Base-by-base conservation (phyloP, 2,888 invertebrate species). In the Cyaniris semiargus region DNA sequence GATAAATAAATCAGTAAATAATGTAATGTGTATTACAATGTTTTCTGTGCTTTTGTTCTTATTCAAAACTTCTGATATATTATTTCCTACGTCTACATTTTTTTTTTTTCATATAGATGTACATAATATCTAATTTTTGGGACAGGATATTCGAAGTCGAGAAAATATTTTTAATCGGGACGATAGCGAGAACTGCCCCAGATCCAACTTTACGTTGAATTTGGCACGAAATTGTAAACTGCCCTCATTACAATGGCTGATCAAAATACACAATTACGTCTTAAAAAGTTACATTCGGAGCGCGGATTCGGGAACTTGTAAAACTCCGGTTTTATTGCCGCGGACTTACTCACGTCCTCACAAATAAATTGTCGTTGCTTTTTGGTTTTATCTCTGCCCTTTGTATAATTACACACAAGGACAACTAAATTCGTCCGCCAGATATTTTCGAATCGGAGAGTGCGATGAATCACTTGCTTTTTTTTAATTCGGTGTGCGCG, bases 161-260 rank as follows among this genome's bases (percentile, higher is more conserved):
- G 2, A n/a, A n/a, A 71, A 71, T 92, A 92, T 92, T 90, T 89
- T 92, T 88, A 66, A 90, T 93, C 92, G 92, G 92, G 91, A 88
- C 71, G 44, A 71, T 87, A 87, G 87, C 83, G 89, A 88, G 88
- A 91, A 90, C 91, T 90, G 92, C 83, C 90, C 92, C 88, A 92
- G 91, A 89, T 93, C 90, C 90, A 89, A 88, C 89, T 91, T 87
- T 86, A 84, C 83, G 86, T 87, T 86, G 87, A 89, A 89, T 88
- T 93, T 93, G 93, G 93, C 93, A 93, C 92, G 90, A 86, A 89
- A 91, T 88, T 91, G 91, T 94, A 94, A 93, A 94, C 93, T 94
- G 92, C 88, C 92, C 93, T 92, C 93, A 90, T 93, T 94, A 89
- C 89, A 86, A 89, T 87, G 86, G 85, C 83, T 85, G 87, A 74